Conservation (phyloP, 2,797 vertebrate species). For the Chromis chromis region DNA sequence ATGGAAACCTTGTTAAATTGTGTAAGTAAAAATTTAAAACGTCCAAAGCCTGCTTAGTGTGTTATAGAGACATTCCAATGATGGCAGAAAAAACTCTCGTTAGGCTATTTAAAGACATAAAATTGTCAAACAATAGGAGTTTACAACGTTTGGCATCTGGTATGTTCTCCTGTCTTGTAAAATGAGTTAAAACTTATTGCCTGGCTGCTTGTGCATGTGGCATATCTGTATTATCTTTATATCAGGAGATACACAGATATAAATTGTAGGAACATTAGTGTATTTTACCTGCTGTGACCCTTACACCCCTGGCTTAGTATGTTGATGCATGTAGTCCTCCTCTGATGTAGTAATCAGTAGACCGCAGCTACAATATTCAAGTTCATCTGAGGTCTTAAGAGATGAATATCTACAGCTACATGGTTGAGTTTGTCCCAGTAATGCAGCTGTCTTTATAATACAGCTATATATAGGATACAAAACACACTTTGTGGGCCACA, state of each 20-base stretch:
- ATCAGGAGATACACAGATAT: conserved; percentile 1
- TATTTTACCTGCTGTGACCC: conserved; percentile 21
- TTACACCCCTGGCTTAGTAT: neutral
- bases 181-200: conserved; percentile 14
- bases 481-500: neutral
- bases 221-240: conserved; percentile 38
- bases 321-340: too few species aligned
- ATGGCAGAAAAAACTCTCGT: conserved; percentile 2
- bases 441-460: conserved; percentile 1
- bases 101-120: conserved; percentile 49
- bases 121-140: conserved; percentile 46
- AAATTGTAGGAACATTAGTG: conserved; percentile 1
- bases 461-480: neutral
- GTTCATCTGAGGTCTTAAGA: neutral
- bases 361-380: neutral
- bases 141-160: conserved; percentile 63
- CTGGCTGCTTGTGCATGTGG: conserved; percentile 1
- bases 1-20: conserved; percentile 58
- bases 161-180: conserved; percentile 50
- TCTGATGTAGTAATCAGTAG: neutral
- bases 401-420: neutral
- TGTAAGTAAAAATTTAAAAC: conserved; percentile 30
- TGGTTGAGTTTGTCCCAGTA: neutral
- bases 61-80: conserved; percentile 15
- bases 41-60: neutral